Evolutionary conservation across 2,888 invertebrate genomes (phyloP).

Genomic region (Eudasyphora cyanicolor): DNA sequence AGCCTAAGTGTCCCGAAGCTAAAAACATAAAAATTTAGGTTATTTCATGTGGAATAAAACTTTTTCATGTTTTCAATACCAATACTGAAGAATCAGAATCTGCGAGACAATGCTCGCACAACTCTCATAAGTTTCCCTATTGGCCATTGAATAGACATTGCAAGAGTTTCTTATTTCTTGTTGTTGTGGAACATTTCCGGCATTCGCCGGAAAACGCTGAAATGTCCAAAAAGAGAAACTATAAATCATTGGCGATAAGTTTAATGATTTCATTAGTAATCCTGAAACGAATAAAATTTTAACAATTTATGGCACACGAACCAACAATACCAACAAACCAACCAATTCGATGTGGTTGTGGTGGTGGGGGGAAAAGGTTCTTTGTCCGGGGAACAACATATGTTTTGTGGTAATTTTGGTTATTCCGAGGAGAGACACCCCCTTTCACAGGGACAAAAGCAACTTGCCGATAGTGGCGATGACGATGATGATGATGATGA

Average conservation of each 20-base stretch:
- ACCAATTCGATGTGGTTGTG: too few relatives aligned
- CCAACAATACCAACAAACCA: too few relatives aligned
- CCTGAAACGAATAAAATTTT: background rate
- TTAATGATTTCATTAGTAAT: slow-evolving; percentile 11
- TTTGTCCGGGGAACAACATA: background rate
- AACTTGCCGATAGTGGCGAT: background rate
- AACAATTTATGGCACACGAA: slow-evolving; percentile 26
- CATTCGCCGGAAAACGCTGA: too few relatives aligned
- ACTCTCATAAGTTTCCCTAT: slow-evolving; percentile 1
- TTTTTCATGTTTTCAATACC: background rate
- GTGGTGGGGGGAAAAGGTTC: too few relatives aligned
- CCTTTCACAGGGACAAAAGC: background rate
- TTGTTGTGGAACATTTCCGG: background rate
- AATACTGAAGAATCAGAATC: background rate
- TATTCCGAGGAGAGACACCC: background rate
- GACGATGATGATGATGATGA: slow-evolving; percentile 6
- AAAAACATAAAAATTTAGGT: background rate
- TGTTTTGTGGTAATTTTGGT: background rate
- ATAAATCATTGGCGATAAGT: slow-evolving; percentile 5
- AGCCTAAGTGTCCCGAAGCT: background rate
- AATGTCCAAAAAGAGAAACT: background rate
- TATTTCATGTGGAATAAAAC: background rate
- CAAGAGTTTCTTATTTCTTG: background rate
- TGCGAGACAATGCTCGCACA: too few relatives aligned
- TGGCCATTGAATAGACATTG: background rate